Conservation (phyloP, 2,113 vertebrate genomes). For the Platysternon megacephalum region DNA sequence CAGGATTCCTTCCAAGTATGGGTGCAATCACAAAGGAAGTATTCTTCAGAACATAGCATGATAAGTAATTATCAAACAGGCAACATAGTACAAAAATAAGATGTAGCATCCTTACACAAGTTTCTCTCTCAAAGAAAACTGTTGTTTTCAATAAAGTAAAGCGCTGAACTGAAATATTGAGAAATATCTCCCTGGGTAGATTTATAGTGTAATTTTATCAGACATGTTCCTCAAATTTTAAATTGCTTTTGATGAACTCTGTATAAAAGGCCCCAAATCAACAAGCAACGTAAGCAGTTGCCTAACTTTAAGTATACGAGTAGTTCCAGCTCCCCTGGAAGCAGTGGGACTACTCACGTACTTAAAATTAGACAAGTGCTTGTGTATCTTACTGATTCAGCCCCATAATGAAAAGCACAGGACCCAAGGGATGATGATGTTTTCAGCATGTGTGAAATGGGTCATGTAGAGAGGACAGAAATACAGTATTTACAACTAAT, state of each 20-base stretch:
- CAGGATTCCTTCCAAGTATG: neutral
- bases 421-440: neutral
- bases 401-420: neutral
- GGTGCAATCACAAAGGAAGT: neutral
- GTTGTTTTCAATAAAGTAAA: neutral
- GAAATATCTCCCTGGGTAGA: fast-evolving
- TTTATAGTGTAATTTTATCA: neutral
- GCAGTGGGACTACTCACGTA: neutral
- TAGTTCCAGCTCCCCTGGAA: neutral
- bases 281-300: neutral
- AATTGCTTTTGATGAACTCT: neutral
- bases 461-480: neutral
- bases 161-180: neutral
- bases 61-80: neutral
- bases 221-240: neutral
- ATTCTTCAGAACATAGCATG: too few species aligned
- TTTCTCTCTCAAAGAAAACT: neutral
- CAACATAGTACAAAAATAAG: neutral
- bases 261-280: neutral
- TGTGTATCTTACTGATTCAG: neutral
- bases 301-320: neutral
- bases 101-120: neutral
- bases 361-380: neutral
- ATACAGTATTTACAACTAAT: neutral
- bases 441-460: neutral